A percentile compares a stretch with the other conserved stretches of the same genome.
phyloP scores from a whole-genome alignment of 2,113 vertebrate genomes.

The Odobenus rosmarus region DNA sequence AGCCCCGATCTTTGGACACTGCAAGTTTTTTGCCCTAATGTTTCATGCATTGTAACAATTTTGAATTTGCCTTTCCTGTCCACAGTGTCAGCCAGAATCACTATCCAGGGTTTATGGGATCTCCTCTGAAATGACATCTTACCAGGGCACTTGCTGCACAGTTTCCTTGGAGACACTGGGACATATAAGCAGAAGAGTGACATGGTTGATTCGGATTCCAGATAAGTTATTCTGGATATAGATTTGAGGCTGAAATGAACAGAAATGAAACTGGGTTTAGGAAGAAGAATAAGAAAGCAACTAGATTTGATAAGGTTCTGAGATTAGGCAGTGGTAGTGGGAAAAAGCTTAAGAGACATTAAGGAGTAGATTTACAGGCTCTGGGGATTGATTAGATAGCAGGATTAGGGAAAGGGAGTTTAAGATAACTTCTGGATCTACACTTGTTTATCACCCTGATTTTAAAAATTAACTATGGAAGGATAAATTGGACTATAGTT shows the following conservation, averaged over 20 bases:
- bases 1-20: not conserved
- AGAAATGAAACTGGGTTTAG: not conserved
- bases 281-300: not conserved
- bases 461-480: slow-evolving; percentile 27
- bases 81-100: not conserved
- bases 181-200: not conserved
- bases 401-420: not conserved
- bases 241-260: not conserved
- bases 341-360: not conserved
- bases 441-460: not conserved
- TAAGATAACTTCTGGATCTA: slow-evolving; percentile 22
- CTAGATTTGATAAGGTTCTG: not conserved
- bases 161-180: not conserved
- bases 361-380: slow-evolving; percentile 19
- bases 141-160: not conserved
- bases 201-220: not conserved
- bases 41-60: not conserved
- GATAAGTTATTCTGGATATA: not conserved
- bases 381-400: not conserved
- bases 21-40: not conserved
- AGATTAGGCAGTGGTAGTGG: not conserved
- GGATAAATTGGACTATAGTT: not conserved
- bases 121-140: not conserved
- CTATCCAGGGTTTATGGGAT: not conserved
- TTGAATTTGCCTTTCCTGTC: not conserved